phyloP scores from a whole-genome alignment of 2,797 vertebrate genomes.

The Sphenopsis melanotis region DNA sequence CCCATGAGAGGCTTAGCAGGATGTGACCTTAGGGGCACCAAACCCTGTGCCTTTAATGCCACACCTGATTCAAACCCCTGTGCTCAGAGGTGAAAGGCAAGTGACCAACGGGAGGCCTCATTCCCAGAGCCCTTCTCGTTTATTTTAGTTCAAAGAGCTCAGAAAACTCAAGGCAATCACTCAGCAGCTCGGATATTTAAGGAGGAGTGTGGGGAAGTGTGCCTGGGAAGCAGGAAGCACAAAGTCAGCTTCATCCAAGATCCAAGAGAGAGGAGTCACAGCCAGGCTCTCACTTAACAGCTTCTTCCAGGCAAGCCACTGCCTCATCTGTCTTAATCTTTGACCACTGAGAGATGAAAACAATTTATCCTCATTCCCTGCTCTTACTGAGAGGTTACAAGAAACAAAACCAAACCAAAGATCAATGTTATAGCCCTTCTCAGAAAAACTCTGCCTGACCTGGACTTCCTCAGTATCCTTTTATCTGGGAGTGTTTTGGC shows the following conservation, averaged over 20 bases:
- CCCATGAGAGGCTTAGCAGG: background rate
- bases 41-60: background rate
- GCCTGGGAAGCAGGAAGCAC: slow-evolving; percentile 1
- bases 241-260: background rate
- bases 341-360: slow-evolving; percentile 32
- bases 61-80: background rate
- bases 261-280: background rate
- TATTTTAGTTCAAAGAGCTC: slow-evolving; percentile 34
- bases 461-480: slow-evolving; percentile 50
- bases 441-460: background rate
- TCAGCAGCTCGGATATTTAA: slow-evolving; percentile 6
- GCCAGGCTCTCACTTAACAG: background rate
- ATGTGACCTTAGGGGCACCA: background rate
- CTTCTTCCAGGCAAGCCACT: slow-evolving; percentile 19
- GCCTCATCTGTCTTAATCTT: slow-evolving; percentile 23
- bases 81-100: background rate
- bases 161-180: slow-evolving; percentile 22
- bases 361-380: slow-evolving; percentile 25
- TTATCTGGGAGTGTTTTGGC: slow-evolving; percentile 57
- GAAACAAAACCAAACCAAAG: slow-evolving; percentile 44
- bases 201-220: background rate
- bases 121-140: background rate
- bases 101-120: background rate
- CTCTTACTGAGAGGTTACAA: slow-evolving; percentile 32
- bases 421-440: background rate